Evolutionary conservation across 2,797 vertebrate species (phyloP).

Genomic region (Propithecus deckenii): DNA sequence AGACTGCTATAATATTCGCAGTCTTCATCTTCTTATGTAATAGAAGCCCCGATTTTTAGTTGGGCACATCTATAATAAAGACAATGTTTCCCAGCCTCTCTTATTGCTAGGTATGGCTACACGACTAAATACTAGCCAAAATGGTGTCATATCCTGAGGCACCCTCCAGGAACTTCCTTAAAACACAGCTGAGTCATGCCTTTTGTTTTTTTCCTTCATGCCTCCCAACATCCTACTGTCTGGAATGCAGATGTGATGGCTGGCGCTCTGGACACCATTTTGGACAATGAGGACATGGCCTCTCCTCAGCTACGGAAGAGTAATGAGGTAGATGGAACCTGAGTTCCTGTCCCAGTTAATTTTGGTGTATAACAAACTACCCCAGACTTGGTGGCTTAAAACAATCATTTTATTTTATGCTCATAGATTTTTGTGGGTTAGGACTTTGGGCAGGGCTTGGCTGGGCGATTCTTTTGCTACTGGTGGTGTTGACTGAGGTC

Average conservation of each 20-base stretch:
- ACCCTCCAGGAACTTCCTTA: background rate
- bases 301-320: background rate
- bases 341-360: background rate
- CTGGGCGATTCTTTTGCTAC: background rate
- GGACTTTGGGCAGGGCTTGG: background rate
- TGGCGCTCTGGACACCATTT: background rate
- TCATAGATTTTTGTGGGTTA: background rate
- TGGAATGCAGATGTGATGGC: constrained; percentile 8
- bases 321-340: background rate
- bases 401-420: background rate
- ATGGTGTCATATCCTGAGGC: background rate
- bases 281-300: background rate
- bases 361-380: background rate
- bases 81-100: background rate
- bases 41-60: background rate
- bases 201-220: background rate
- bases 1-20: background rate
- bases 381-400: background rate
- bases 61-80: background rate
- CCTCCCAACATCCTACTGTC: background rate
- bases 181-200: background rate
- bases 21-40: background rate
- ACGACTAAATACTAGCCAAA: background rate
- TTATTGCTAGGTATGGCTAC: background rate
- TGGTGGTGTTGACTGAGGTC: background rate